Evolutionary conservation across 2,888 invertebrate genomes (phyloP), one percentile per base, ranked within the genome.

Genomic region (Cecidostiba fungosa): DNA sequence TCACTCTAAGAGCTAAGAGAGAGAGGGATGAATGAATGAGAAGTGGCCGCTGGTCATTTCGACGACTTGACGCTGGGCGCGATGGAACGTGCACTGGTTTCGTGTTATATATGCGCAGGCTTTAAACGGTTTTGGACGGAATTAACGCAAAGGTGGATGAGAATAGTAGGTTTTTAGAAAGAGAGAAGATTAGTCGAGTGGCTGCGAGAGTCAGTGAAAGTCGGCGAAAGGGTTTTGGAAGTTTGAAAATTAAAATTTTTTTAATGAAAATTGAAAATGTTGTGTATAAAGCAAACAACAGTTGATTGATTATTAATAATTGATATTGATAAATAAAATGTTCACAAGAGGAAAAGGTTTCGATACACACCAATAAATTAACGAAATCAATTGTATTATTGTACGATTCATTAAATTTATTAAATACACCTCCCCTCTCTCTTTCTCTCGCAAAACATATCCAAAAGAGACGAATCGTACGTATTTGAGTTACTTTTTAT

Each of bases 341-440:
- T n/a, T 32, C n/a, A 6, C 16, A n/a, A 10, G 16, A n/a, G n/a
- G 39, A 73, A 14, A n/a, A 43, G 23, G 29, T 47, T 47, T 47
- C 12, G 8, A 6, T 47, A 6, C 5, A 6, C 47, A 14, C 2
- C 32, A 32, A 32, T 43, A 73, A 47, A 43, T 23, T 1, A 47
- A 47, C 1, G n/a, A 16, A n/a, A 43, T 19, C n/a, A 23, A n/a
- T 73, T 16, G n/a, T 23, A 8, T 32, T 23, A 3, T 12, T 29
- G 26, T 84, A 81, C 69, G 76, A 85, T 85, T 85, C 77, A 81
- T 69, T 86, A 39, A 76, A 66, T 85, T 86, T 85, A 85, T 86
- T 86, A 86, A 85, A 84, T 86, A 82, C 84, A 86, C n/a, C 70
- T 80, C 70, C 76, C 77, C 50, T 77, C 82, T 47, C 29, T 26